Percentiles rank a stretch among this genome's conserved stretches.
phyloP scores from a whole-genome alignment of 2,888 invertebrate species.

The Macrosiphum euphorbiae region DNA sequence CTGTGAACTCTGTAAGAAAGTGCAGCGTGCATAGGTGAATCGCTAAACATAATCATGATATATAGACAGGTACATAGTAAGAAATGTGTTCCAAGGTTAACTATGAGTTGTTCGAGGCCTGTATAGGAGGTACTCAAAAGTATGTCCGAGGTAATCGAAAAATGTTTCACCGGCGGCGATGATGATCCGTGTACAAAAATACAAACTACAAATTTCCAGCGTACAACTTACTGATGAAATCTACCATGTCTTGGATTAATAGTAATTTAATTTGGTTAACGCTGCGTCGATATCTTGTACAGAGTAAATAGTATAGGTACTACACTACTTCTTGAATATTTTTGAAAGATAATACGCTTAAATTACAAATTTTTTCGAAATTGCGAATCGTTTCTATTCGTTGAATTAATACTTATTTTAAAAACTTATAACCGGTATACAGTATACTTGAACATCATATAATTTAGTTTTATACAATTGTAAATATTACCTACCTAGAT shows the following conservation, averaged over 20 bases:
- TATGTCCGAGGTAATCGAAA: background rate
- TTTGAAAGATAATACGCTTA: background rate
- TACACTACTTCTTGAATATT: background rate
- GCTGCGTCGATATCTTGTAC: background rate
- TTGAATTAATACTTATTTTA: background rate
- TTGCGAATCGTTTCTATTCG: background rate
- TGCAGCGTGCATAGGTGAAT: background rate
- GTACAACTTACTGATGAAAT: background rate
- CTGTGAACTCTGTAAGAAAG: background rate
- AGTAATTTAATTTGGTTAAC: background rate
- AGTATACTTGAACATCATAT: background rate
- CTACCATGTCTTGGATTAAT: background rate
- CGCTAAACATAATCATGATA: background rate
- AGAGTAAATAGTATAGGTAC: too few relatives aligned
- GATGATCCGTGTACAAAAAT: background rate
- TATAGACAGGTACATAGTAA: background rate
- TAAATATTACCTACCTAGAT: background rate
- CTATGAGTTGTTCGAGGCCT: background rate
- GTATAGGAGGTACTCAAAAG: background rate
- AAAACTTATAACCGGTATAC: background rate
- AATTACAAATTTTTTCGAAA: background rate
- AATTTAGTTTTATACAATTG: background rate
- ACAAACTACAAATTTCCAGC: background rate
- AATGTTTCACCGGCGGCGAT: too few relatives aligned
- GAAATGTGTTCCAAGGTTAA: slow-evolving; percentile 50